Evolutionary conservation across 1,140 invertebrate genomes (phyloP), one percentile per base, ranked within the genome.

Genomic region (Drosophila triauraria): DNA sequence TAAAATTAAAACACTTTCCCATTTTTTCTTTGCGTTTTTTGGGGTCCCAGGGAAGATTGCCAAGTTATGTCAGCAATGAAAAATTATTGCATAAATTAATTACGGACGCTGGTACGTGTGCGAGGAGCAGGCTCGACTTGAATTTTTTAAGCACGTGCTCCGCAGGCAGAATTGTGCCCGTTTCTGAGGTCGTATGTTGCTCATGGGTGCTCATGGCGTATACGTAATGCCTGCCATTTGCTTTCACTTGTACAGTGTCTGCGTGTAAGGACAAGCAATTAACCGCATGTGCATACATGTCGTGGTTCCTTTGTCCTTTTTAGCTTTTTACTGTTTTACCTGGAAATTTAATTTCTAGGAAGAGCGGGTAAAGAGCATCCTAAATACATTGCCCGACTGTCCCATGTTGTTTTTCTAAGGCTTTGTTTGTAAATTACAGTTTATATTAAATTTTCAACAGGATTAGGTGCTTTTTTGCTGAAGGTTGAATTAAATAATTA

Each of bases 21-120:
- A 25, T 38, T 30, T 35, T 5, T 38, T 38, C 32, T 30, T 68
- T 53, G 20, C 61, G n/a, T n/a, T n/a, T n/a, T 35, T 53, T 53
- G 17, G 6, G 0, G 17, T 27, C 7, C 35, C 57, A 57, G 44
- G 48, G 38, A 81, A 84, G 81, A 81, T 71, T 80, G 74, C 71
- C 80, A 75, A 84, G 84, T 87, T 84, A 87, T 87, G 85, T 81
- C 74, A 61, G 84, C 77, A 84, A 88, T 88, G 84, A 88, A 88
- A 88, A 90, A 88, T 88, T 90, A 88, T 88, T 88, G 85, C 85
- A 88, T 88, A 88, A 88, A 88, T 90, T 90, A 90, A 88, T 90
- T 88, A 90, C 80, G 56, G 44, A 2, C 57, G 32, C 42, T 42
- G 75, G 78, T 62, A 63, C 64, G 71, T 78, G 68, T 78, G 68